phyloP scores from a whole-genome alignment of 2,888 invertebrate species.

The Meiosimyza platycephala region DNA sequence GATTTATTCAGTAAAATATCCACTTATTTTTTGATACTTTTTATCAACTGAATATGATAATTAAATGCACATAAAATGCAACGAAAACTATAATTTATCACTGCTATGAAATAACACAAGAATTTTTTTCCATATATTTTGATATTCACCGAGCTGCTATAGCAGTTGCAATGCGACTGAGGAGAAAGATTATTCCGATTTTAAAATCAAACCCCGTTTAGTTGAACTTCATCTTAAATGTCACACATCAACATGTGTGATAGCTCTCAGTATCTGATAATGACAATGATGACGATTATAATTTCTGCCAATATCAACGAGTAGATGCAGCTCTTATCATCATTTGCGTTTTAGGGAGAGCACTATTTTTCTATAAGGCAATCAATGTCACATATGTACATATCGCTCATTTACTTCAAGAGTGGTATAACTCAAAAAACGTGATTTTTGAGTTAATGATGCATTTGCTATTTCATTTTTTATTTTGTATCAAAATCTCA shows the following conservation, averaged over 20 bases:
- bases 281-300: slow-evolving; percentile 4
- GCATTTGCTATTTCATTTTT: too few species aligned
- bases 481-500: too few species aligned
- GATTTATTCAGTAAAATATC: too few species aligned
- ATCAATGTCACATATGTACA: slow-evolving; percentile 23
- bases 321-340: background rate
- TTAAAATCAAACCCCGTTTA: slow-evolving; percentile 24
- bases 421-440: too few species aligned
- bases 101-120: too few species aligned
- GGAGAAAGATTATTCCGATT: background rate
- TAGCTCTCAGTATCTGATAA: background rate
- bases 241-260: background rate
- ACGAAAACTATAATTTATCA: too few species aligned
- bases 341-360: background rate
- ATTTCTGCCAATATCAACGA: background rate
- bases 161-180: slow-evolving; percentile 21
- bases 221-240: slow-evolving; percentile 8
- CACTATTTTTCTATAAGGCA: slow-evolving; percentile 8
- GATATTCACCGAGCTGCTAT: background rate
- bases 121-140: too few species aligned
- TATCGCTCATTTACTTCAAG: too few species aligned
- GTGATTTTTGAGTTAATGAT: too few species aligned
- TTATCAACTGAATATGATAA: too few species aligned
- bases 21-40: too few species aligned
- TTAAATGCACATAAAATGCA: too few species aligned